Evolutionary conservation across 2,113 vertebrate genomes (phyloP).

Genomic region (Malurus elegans): DNA sequence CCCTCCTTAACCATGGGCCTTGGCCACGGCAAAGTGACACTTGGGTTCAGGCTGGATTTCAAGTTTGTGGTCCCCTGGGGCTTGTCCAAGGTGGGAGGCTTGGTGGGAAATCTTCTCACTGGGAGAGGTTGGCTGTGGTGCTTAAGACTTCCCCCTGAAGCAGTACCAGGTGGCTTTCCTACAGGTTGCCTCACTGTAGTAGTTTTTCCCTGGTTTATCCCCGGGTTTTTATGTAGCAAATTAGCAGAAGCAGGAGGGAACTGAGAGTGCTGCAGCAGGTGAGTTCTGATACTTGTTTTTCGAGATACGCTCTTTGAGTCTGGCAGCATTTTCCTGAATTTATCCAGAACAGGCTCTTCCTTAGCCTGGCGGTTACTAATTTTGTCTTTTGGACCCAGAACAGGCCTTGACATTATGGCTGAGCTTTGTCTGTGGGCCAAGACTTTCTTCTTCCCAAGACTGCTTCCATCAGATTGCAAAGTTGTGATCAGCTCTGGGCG

Average conservation of each 20-base stretch:
- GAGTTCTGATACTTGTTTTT: not conserved
- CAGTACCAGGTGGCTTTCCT: not conserved
- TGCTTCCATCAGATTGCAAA: not conserved
- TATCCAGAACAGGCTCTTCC: not conserved
- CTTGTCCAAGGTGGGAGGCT: not conserved
- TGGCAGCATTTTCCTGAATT: not conserved
- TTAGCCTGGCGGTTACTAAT: not conserved
- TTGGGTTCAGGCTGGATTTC: not conserved
- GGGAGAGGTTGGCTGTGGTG: not conserved
- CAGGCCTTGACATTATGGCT: not conserved
- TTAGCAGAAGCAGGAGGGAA: not conserved
- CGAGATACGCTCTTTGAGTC: not conserved
- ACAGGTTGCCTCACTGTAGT: accelerated
- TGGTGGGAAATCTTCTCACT: not conserved
- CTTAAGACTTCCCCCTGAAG: not conserved
- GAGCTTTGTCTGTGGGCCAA: not conserved
- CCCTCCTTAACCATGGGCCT: not conserved
- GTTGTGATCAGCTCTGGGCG: too few relatives aligned
- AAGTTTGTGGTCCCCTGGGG: not conserved
- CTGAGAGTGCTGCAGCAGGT: not conserved
- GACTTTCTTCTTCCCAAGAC: not conserved
- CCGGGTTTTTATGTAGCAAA: not conserved
- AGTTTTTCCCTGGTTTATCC: not conserved
- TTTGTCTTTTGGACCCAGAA: not conserved
- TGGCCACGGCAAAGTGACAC: not conserved